Conservation (phyloP, 2,113 vertebrate genomes). For the Pseudorectes ferrugineus region DNA sequence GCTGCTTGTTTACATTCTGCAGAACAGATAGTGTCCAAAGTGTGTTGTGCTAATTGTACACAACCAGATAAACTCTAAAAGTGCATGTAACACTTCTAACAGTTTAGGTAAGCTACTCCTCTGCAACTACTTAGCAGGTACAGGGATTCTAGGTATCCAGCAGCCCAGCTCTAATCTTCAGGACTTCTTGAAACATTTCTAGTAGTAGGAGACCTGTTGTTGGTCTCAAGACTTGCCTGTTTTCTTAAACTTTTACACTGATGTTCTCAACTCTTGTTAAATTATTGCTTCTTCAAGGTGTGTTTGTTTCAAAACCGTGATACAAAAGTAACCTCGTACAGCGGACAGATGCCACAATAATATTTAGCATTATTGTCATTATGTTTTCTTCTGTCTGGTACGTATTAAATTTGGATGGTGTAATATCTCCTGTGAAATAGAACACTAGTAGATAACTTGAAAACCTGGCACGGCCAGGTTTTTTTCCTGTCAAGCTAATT, state of each 20-base stretch:
- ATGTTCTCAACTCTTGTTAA: neutral
- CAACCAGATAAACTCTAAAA: neutral
- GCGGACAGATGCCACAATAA: neutral
- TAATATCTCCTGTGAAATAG: constrained; percentile 19
- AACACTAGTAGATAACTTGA: neutral
- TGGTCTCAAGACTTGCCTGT: neutral
- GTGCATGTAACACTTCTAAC: neutral
- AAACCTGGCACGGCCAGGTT: neutral
- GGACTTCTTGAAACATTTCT: neutral
- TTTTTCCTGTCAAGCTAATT: constrained; percentile 33
- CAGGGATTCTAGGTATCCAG: neutral
- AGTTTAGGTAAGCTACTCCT: neutral
- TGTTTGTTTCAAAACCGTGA: neutral
- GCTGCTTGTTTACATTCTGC: neutral
- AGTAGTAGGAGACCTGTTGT: neutral
- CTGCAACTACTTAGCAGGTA: neutral
- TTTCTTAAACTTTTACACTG: neutral
- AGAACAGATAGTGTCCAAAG: neutral
- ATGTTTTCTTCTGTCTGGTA: neutral
- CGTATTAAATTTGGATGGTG: neutral
- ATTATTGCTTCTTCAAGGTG: neutral
- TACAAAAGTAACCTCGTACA: neutral
- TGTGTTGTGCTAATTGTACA: neutral
- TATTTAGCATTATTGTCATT: neutral
- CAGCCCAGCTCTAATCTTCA: neutral